A percentile compares a stretch with the other conserved stretches of the same genome.
Conservation (phyloP, 37 sponge, comb jelly and placozoan species). For the Halichondria panicea region DNA sequence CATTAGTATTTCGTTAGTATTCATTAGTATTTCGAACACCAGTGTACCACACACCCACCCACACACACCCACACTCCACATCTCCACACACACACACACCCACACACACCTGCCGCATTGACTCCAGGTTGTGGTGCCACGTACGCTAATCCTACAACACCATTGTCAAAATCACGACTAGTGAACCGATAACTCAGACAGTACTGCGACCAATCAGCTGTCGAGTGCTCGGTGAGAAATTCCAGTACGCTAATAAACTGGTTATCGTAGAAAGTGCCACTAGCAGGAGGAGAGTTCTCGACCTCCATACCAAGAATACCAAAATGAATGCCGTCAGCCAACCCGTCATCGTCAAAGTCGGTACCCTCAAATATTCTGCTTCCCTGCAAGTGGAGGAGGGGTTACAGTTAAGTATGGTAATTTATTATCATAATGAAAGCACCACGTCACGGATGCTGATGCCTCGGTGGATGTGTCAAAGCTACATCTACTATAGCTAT, state of each 20-base stretch:
- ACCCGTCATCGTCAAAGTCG: conserved; percentile 27
- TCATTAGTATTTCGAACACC: too few relatives aligned
- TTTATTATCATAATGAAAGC: too few relatives aligned
- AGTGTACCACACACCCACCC: too few relatives aligned
- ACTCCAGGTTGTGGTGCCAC: conserved; percentile 47
- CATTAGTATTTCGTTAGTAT: too few relatives aligned
- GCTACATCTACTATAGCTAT: too few relatives aligned
- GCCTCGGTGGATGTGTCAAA: too few relatives aligned
- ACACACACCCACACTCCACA: too few relatives aligned
- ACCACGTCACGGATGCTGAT: too few relatives aligned
- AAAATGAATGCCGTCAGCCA: conserved; percentile 44
- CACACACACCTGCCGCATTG: conserved; percentile 5
- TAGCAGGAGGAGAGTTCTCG: background rate
- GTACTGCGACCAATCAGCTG: conserved; percentile 44
- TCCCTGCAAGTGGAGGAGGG: background rate
- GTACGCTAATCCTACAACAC: conserved; percentile 91
- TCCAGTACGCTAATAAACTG: conserved; percentile 73
- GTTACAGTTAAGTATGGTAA: too few relatives aligned
- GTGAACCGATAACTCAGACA: conserved; percentile 89
- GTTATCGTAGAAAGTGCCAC: background rate
- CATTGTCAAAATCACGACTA: conserved; percentile 85
- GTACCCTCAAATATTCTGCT: conserved; percentile 44
- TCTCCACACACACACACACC: background rate
- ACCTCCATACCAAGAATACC: conserved; percentile 25
- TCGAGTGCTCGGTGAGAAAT: conserved; percentile 71